phyloP scores from a whole-genome alignment of 2,888 invertebrate genomes.

The Parnassius apollo region DNA sequence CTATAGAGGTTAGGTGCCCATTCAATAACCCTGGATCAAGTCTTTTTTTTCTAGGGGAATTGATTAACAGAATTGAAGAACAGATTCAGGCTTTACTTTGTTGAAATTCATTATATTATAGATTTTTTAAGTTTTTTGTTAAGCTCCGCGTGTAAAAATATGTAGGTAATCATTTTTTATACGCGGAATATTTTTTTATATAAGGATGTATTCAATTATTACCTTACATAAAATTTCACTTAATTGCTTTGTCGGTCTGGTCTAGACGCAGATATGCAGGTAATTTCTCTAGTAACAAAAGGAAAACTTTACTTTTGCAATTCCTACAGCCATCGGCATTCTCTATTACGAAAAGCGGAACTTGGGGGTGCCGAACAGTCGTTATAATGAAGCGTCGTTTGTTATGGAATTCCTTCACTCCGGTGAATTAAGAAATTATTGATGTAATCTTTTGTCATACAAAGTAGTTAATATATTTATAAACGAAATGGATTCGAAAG shows the following conservation, averaged over 20 bases:
- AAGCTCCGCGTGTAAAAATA: too few species aligned
- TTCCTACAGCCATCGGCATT: conserved; percentile 8
- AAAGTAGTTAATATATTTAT: conserved; percentile 6
- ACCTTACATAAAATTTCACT: background rate
- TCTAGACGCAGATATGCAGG: background rate
- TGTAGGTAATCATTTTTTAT: too few species aligned
- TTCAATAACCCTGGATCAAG: too few species aligned
- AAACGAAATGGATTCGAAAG: conserved; percentile 9
- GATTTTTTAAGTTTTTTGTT: too few species aligned
- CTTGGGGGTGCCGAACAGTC: conserved; percentile 4
- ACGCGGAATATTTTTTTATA: too few species aligned
- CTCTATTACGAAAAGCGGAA: conserved; percentile 26
- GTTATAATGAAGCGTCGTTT: conserved; percentile 10
- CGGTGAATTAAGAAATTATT: background rate
- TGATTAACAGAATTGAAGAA: too few species aligned
- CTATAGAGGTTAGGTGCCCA: too few species aligned
- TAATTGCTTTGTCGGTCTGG: conserved; percentile 3
- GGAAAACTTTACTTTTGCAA: conserved; percentile 19
- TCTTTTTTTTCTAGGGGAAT: too few species aligned
- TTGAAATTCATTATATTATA: too few species aligned
- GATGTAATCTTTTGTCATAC: conserved; percentile 15
- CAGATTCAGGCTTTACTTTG: too few species aligned
- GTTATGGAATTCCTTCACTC: background rate
- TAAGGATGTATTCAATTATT: too few species aligned
- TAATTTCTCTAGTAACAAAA: conserved; percentile 12